These are phyloP conservation scores for Chinchilla lanigera DNA, from an alignment of 2,113 vertebrate genomes.

Conservation along the genomic window DNA sequence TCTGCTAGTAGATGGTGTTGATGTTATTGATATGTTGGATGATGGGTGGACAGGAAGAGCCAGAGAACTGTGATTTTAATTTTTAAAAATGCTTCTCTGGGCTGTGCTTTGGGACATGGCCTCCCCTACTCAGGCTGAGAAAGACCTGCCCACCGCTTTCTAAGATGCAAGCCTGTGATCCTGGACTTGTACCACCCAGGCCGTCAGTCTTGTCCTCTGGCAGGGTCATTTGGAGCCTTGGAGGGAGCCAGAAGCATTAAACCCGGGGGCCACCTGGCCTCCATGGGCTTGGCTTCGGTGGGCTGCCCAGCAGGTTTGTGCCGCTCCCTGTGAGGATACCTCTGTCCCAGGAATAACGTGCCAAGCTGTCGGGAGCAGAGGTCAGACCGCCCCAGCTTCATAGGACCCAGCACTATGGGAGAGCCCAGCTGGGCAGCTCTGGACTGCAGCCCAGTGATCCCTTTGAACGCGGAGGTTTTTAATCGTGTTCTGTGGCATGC, in stretches of 20 bases:
- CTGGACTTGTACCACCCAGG: neutral
- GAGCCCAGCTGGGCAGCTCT: no score
- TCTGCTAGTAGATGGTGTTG: fast-evolving
- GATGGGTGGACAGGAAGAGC: neutral
- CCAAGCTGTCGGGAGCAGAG: neutral
- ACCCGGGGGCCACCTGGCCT: neutral
- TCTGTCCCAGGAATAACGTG: neutral
- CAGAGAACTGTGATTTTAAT: neutral
- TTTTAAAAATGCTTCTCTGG: neutral
- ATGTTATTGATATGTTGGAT: fast-evolving
- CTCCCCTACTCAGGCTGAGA: neutral
- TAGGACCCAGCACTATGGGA: neutral
- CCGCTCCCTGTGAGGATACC: neutral
- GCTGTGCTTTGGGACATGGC: neutral
- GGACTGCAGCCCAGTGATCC: neutral
- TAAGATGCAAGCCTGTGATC: neutral
- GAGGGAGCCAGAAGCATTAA: neutral
- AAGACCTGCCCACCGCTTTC: neutral
- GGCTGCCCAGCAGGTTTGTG: neutral
- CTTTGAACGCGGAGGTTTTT: neutral
- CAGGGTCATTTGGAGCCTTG: neutral
- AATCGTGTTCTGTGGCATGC: fast-evolving
- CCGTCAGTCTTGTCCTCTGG: neutral
- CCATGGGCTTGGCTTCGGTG: neutral
- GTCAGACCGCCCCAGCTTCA: neutral